Percentiles rank a stretch among this genome's conserved stretches.
phyloP scores from a whole-genome alignment of 2,888 invertebrate genomes.

The Beris chalybata region DNA sequence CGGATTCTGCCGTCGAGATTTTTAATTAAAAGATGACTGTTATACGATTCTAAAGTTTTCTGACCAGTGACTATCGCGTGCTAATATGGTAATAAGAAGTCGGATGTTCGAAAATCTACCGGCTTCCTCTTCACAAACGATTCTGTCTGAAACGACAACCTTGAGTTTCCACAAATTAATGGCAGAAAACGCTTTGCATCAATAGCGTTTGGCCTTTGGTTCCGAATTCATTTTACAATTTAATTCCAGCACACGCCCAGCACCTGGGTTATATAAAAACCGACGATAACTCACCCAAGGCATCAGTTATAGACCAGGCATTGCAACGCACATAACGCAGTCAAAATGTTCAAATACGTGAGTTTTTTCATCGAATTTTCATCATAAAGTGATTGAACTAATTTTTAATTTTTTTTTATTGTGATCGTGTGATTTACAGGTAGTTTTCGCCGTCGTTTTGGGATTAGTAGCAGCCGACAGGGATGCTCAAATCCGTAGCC shows the following conservation, averaged over 20 bases:
- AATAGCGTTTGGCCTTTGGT: slow-evolving; percentile 21
- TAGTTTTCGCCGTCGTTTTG: slow-evolving; percentile 44
- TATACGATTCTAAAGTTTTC: no score
- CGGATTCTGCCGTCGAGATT: no score
- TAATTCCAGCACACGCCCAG: background rate
- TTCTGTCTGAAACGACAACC: slow-evolving; percentile 4
- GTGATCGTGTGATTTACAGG: slow-evolving; percentile 36
- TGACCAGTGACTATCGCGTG: no score
- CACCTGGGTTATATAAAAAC: slow-evolving; percentile 22
- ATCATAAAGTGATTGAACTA: no score
- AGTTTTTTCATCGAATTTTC: background rate
- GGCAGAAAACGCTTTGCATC: slow-evolving; percentile 15
- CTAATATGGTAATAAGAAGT: no score
- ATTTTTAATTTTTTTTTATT: background rate
- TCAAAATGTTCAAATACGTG: slow-evolving; percentile 27
- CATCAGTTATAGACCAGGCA: slow-evolving; percentile 20
- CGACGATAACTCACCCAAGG: background rate
- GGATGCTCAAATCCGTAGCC: slow-evolving; percentile 43
- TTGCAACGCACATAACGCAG: slow-evolving; percentile 13
- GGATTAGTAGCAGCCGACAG: slow-evolving; percentile 48
- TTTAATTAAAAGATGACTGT: no score
- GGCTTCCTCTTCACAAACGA: background rate
- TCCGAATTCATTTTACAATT: slow-evolving; percentile 13
- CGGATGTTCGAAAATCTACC: background rate
- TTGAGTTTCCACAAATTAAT: slow-evolving; percentile 22